These are phyloP conservation scores for Larimichthys polyactis DNA, from an alignment of 2,113 vertebrate species.

Conservation along the genomic window DNA sequence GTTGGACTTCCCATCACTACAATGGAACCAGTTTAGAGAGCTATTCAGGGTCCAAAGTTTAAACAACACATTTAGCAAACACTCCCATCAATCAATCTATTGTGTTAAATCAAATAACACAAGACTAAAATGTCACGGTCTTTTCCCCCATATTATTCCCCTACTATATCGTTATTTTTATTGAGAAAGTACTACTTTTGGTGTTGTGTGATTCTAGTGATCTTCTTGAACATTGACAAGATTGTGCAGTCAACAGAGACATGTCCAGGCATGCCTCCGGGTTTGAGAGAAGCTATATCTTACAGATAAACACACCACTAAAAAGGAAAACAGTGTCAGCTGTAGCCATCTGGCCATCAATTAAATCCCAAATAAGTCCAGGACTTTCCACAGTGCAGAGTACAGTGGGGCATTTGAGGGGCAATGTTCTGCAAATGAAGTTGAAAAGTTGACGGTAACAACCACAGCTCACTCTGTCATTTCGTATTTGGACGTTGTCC, in stretches of 20 bases:
- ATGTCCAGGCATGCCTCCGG: conserved; percentile 17
- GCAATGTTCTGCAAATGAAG: background rate
- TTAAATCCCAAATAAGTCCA: conserved; percentile 48
- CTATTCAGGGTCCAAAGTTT: background rate
- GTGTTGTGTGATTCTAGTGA: background rate
- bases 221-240: background rate
- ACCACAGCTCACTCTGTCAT: background rate
- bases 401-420: conserved; percentile 19
- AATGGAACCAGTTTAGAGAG: background rate
- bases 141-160: background rate
- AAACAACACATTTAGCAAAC: background rate
- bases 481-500: background rate
- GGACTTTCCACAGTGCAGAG: conserved; percentile 21
- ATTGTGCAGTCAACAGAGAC: background rate
- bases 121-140: conserved; percentile 10
- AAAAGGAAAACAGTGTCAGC: background rate
- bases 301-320: too few species aligned
- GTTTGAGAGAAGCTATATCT: too few species aligned
- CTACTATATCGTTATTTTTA: background rate
- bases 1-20: too few species aligned
- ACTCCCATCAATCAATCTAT: background rate
- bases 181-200: background rate
- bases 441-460: background rate
- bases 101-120: background rate
- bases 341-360: conserved; percentile 14